Conservation (phyloP, 2,888 invertebrate species). For the Hylaea fasciaria region DNA sequence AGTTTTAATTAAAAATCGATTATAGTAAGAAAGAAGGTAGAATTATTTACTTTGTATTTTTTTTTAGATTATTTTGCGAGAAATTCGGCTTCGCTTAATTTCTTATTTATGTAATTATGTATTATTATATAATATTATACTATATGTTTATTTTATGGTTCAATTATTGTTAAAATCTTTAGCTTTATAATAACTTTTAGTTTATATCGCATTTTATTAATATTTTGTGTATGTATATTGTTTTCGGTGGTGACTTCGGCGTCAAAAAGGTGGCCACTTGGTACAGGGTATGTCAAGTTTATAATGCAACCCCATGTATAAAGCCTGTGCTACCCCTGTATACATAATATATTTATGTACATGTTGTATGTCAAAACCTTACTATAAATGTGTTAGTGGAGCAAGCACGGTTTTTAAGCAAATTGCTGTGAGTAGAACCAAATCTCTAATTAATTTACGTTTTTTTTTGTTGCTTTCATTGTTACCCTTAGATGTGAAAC, state of each 20-base stretch:
- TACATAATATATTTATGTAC: conserved; percentile 9
- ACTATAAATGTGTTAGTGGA: conserved; percentile 21
- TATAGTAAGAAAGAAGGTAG: too few species aligned
- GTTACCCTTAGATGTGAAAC: conserved; percentile 11
- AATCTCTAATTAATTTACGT: background rate
- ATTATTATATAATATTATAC: too few species aligned
- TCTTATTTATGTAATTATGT: too few species aligned
- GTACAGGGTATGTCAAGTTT: conserved; percentile 91
- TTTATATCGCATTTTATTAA: conserved; percentile 59
- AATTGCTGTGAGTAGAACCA: background rate
- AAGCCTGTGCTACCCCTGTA: conserved; percentile 47
- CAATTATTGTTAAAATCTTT: background rate
- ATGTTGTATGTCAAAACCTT: conserved; percentile 11
- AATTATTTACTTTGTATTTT: too few species aligned
- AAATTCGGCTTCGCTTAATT: too few species aligned
- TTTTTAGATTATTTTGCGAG: too few species aligned
- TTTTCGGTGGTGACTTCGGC: conserved; percentile 81
- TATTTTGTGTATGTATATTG: conserved; percentile 74
- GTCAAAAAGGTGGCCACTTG: conserved; percentile 93
- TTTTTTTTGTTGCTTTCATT: conserved; percentile 16
- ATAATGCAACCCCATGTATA: conserved; percentile 51
- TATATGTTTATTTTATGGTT: background rate
- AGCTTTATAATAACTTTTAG: background rate
- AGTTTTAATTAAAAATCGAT: too few species aligned
- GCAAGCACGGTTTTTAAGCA: conserved; percentile 21